Evolutionary conservation across 2,888 invertebrate genomes (phyloP).

Genomic region (Tetragnatha montana): DNA sequence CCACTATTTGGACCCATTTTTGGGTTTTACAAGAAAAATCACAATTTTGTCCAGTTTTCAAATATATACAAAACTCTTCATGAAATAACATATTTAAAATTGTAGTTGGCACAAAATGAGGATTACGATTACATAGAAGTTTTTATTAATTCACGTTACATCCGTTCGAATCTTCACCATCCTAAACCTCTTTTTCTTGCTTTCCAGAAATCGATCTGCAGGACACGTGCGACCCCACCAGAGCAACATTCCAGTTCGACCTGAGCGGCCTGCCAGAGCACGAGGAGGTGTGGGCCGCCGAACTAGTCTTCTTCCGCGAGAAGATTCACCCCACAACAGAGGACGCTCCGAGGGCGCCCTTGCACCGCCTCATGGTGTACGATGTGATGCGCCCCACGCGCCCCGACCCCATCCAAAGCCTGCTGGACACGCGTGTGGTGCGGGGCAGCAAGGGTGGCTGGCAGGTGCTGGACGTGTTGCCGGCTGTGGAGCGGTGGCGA

Average conservation of each 20-base stretch:
- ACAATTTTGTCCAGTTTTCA: too few relatives aligned
- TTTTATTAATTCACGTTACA: too few relatives aligned
- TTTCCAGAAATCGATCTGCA: conserved; percentile 22
- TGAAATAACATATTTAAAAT: too few relatives aligned
- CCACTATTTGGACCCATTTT: too few relatives aligned
- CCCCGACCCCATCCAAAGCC: conserved; percentile 81
- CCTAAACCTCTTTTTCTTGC: not conserved
- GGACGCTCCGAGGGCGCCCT: conserved; percentile 6
- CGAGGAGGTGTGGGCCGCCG: conserved; percentile 88
- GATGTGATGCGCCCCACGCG: conserved; percentile 76
- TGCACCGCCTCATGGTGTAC: conserved; percentile 74
- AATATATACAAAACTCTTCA: too few relatives aligned
- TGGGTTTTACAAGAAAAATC: too few relatives aligned
- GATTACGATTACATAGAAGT: too few relatives aligned
- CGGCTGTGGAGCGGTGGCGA: conserved; percentile 91
- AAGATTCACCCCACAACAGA: not conserved
- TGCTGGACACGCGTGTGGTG: conserved; percentile 87
- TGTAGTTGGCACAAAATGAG: too few relatives aligned
- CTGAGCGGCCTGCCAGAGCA: conserved; percentile 84
- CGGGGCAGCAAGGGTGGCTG: conserved; percentile 77
- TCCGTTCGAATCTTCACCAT: not conserved
- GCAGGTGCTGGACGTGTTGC: conserved; percentile 88
- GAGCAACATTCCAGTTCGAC: conserved; percentile 80
- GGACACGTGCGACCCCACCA: conserved; percentile 40
- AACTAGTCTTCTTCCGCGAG: conserved; percentile 79